Percentiles rank a stretch among this genome's conserved stretches.
These are phyloP conservation scores for Xenopus petersii DNA, from an alignment of 2,797 vertebrate species.

Conservation along the genomic window DNA sequence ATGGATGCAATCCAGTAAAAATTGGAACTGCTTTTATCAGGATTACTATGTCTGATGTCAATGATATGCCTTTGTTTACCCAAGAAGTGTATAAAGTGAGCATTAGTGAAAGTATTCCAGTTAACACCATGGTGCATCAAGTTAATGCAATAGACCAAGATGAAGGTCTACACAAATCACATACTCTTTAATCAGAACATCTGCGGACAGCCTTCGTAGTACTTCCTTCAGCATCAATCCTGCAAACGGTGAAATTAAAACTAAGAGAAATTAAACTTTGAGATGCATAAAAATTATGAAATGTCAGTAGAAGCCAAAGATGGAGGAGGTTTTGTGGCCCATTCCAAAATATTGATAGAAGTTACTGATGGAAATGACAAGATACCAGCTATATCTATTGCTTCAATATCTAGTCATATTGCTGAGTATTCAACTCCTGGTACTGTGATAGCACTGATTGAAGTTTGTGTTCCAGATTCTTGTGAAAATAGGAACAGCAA, in stretches of 20 bases:
- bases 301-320: too few relatives aligned
- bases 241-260: constrained; percentile 54
- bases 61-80: constrained; percentile 39
- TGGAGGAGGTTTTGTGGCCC: too few relatives aligned
- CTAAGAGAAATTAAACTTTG: constrained; percentile 52
- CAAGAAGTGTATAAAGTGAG: constrained; percentile 29
- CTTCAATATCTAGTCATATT: too few relatives aligned
- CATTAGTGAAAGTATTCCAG: constrained; percentile 2
- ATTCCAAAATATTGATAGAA: too few relatives aligned
- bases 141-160: constrained; percentile 30
- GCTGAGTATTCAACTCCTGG: too few relatives aligned
- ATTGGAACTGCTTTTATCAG: constrained; percentile 32
- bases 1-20: constrained; percentile 25
- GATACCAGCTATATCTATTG: too few relatives aligned
- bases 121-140: constrained; percentile 18
- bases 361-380: too few relatives aligned
- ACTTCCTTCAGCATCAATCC: constrained; percentile 48
- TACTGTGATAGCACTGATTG: too few relatives aligned
- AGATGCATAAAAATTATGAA: too few relatives aligned
- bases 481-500: too few relatives aligned
- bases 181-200: constrained; percentile 6
- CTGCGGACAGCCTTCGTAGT: constrained; percentile 17
- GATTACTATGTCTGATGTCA: constrained; percentile 35
- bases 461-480: too few relatives aligned
- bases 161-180: neutral